Base-by-base conservation (phyloP, 2,888 invertebrate genomes). In the Macrosoma leucophasiata region DNA sequence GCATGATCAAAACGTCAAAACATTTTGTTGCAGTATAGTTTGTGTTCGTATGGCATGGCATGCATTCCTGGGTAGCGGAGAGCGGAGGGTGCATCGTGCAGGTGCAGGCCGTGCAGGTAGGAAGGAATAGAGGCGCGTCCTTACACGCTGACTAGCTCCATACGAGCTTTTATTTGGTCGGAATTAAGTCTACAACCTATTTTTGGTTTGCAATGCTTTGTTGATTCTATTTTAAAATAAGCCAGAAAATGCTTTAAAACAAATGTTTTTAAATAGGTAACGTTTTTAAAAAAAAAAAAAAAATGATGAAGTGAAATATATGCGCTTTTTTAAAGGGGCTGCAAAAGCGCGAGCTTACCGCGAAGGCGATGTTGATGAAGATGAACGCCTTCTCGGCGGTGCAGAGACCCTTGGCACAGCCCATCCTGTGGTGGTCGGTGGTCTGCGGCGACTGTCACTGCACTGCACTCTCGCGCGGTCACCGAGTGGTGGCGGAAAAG, bases 361-460 rank as follows among this genome's bases (percentile, higher is more conserved):
- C 82, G 55, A 84, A 82, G 13, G 75, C 76, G 44, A 81, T 70
- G 65, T 84, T 82, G 67, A 84, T 77, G 64, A 84, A 79, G 51
- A 82, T 66, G 68, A 84, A 82, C 41, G 78, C 60, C 43, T 72
- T 79, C 55, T 81, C 74, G 12, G 74, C 65, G 52, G 72, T 58
- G 62, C 81, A 81, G 48, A 73, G 52, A 7, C 69, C 68, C 31
- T 65, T 52, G 55, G 65, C 56, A 59, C 77, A 76, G 44, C 60
- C 69, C 79, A 78, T 78, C 51, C 33, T 39, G 39, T 22, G 12
- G 22, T 7, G 4, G 31, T 19, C 18, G 20, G 28, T 28, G 31
- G 18, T 28, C 22, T 33, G 19, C 29, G 13, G 20, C 34, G 28
- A 33, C 10, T 35, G 31, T 24, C 37, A 41, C 38, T 34, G 29